A percentile compares a stretch with the other conserved stretches of the same genome.
These are phyloP conservation scores for Alectoris magna DNA, from an alignment of 2,797 vertebrate genomes.

Conservation along the genomic window DNA sequence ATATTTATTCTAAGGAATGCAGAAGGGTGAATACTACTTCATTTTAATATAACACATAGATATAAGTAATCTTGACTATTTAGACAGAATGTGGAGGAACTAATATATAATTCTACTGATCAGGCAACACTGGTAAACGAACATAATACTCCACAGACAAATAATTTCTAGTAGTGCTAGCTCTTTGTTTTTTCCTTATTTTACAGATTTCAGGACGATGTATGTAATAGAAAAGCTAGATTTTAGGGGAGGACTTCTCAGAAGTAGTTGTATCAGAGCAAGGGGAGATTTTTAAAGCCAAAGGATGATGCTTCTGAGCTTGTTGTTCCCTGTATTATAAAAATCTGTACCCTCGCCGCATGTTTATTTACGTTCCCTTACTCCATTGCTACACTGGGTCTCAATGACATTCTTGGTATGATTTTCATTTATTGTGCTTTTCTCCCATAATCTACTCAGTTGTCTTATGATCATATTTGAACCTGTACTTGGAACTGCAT, in stretches of 20 bases:
- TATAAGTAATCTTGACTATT: not conserved
- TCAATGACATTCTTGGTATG: not conserved
- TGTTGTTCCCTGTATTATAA: not conserved
- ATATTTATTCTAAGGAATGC: not conserved
- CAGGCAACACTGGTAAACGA: not conserved
- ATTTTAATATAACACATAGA: not conserved
- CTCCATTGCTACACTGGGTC: not conserved
- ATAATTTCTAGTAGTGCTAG: not conserved
- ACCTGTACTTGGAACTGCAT: not conserved
- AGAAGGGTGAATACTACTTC: not conserved
- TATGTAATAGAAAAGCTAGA: not conserved
- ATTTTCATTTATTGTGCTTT: not conserved
- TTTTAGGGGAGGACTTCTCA: not conserved
- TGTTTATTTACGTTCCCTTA: not conserved
- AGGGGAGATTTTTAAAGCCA: not conserved
- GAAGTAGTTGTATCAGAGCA: not conserved
- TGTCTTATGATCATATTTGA: not conserved
- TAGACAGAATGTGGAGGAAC: not conserved
- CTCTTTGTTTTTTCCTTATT: not conserved
- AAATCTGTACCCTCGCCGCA: not conserved
- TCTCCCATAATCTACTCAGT: not conserved
- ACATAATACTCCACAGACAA: not conserved
- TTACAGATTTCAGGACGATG: not conserved
- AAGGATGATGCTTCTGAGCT: not conserved
- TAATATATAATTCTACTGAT: not conserved